Percentiles rank a stretch among this genome's conserved stretches.
Evolutionary conservation across 2,888 invertebrate genomes (phyloP).

Genomic region (Aplocera efformata): DNA sequence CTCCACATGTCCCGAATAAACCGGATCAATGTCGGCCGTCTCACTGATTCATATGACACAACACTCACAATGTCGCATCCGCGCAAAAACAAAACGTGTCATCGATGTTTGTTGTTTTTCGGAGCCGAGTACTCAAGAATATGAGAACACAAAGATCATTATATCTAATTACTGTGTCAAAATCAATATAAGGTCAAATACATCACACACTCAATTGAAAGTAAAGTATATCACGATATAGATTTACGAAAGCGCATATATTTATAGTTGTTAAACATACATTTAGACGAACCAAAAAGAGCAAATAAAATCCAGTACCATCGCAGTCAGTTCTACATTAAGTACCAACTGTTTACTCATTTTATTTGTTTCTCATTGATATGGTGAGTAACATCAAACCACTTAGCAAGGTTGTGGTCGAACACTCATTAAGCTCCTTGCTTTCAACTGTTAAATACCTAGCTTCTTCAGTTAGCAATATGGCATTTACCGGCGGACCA

Average conservation of each 20-base stretch:
- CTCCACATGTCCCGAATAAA: slow-evolving; percentile 51
- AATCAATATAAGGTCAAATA: no score
- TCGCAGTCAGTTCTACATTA: background rate
- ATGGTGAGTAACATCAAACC: slow-evolving; percentile 16
- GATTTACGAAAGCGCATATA: no score
- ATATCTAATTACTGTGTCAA: no score
- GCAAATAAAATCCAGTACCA: background rate
- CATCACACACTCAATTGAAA: no score
- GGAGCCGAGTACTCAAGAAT: no score
- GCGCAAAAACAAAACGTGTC: slow-evolving; percentile 4
- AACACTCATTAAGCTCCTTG: slow-evolving; percentile 17
- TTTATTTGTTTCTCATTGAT: slow-evolving; percentile 21
- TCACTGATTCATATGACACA: slow-evolving; percentile 21
- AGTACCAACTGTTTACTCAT: slow-evolving; percentile 3
- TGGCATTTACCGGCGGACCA: slow-evolving; percentile 25
- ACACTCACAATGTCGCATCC: slow-evolving; percentile 4
- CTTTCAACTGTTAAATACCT: slow-evolving; percentile 26
- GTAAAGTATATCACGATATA: no score
- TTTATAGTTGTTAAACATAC: no score
- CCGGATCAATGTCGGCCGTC: slow-evolving; percentile 46
- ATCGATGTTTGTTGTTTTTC: slow-evolving; percentile 11
- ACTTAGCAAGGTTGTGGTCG: slow-evolving; percentile 17
- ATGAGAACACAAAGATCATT: no score
- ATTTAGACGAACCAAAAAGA: no score
- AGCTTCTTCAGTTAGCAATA: slow-evolving; percentile 24